Evolutionary conservation across 2,888 invertebrate genomes (phyloP).

Genomic region (Chrysolina americana): DNA sequence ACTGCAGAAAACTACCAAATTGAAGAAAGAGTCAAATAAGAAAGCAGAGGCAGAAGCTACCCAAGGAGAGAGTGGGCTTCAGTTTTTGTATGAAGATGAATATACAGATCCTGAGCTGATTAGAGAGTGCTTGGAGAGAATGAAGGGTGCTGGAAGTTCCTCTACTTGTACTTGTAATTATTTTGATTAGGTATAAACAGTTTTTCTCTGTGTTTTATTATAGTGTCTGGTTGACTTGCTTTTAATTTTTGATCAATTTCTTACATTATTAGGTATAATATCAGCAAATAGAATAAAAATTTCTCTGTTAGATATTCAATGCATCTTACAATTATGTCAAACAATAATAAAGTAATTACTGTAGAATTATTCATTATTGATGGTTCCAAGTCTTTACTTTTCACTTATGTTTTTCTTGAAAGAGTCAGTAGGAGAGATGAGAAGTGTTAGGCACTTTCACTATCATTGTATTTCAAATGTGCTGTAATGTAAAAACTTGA

Average conservation of each 20-base stretch:
- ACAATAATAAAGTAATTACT: too few species aligned
- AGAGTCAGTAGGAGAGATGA: too few species aligned
- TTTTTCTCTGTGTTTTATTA: neutral
- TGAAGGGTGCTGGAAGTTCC: slow-evolving; percentile 47
- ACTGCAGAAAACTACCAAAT: slow-evolving; percentile 55
- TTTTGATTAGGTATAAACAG: slow-evolving; percentile 42
- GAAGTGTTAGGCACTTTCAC: too few species aligned
- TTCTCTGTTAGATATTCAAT: too few species aligned
- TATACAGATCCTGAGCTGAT: slow-evolving; percentile 54
- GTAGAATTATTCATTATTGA: too few species aligned
- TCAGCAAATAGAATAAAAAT: too few species aligned
- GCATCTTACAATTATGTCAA: too few species aligned
- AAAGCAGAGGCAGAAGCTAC: slow-evolving; percentile 42
- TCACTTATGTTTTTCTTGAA: too few species aligned
- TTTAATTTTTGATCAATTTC: neutral
- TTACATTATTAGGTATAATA: neutral
- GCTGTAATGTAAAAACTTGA: too few species aligned
- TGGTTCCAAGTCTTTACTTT: too few species aligned
- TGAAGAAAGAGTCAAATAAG: slow-evolving; percentile 47
- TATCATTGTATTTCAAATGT: too few species aligned
- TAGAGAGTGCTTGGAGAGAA: slow-evolving; percentile 52
- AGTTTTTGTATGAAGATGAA: slow-evolving; percentile 56
- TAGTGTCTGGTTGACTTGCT: neutral
- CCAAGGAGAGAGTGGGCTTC: slow-evolving; percentile 48
- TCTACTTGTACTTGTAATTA: slow-evolving; percentile 55